phyloP scores from a whole-genome alignment of 2,797 vertebrate genomes.

The Scarus forsteni region DNA sequence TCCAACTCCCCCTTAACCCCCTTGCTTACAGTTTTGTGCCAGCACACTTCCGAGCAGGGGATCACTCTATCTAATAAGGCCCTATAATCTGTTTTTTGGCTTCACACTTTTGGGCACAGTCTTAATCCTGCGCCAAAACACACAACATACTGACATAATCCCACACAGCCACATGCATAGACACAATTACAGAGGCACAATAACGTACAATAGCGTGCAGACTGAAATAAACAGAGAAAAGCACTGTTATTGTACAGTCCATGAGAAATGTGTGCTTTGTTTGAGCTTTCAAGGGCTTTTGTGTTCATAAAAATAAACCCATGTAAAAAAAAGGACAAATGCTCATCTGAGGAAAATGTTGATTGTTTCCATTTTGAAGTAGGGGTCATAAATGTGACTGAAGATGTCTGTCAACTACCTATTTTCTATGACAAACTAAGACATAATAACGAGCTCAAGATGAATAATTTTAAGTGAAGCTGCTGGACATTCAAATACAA shows the following conservation, averaged over 20 bases:
- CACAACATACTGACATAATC: background rate
- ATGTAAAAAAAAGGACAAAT: too few relatives aligned
- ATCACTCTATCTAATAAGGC: slow-evolving; percentile 69
- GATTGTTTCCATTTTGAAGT: too few relatives aligned
- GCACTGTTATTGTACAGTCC: slow-evolving; percentile 1
- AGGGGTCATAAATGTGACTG: too few relatives aligned
- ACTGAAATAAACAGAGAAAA: background rate
- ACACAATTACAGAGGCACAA: background rate
- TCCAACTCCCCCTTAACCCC: background rate
- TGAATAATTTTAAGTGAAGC: too few relatives aligned
- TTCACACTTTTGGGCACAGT: slow-evolving; percentile 63
- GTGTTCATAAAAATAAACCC: too few relatives aligned
- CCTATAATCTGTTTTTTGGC: slow-evolving; percentile 78
- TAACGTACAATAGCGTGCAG: too few relatives aligned
- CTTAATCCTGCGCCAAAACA: slow-evolving; percentile 71
- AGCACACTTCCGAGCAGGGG: slow-evolving; percentile 47
- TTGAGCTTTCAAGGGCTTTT: too few relatives aligned
- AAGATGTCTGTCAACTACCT: too few relatives aligned
- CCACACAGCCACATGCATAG: background rate
- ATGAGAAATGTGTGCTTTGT: background rate
- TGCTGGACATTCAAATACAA: too few relatives aligned
- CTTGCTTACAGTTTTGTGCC: slow-evolving; percentile 17
- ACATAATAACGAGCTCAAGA: too few relatives aligned
- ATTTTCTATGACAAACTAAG: too few relatives aligned
- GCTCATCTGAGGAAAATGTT: too few relatives aligned